phyloP scores from a whole-genome alignment of 1,140 invertebrate genomes.

The Aleiodes sp. region DNA sequence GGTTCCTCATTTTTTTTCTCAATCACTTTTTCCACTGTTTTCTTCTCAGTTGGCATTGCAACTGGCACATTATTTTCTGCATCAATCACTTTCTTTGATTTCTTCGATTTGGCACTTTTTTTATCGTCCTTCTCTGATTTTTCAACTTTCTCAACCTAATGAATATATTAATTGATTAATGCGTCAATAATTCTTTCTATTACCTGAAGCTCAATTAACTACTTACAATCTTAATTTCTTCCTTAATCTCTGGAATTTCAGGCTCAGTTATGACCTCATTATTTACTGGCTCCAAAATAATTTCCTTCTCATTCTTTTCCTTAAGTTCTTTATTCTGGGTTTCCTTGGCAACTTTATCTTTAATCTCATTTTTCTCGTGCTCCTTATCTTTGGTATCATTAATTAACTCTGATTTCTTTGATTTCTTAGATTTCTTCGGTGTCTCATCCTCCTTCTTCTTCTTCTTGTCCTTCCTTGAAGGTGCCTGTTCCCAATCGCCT shows the following conservation, averaged over 20 bases:
- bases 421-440: constrained; percentile 65
- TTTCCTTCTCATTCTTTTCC: constrained; percentile 61
- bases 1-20: constrained; percentile 65
- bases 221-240: constrained; percentile 51
- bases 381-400: constrained; percentile 59
- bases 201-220: background rate
- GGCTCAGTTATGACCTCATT: constrained; percentile 47
- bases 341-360: constrained; percentile 67
- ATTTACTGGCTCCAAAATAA: constrained; percentile 55
- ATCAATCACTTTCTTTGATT: constrained; percentile 60
- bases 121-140: constrained; percentile 48
- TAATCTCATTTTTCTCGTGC: constrained; percentile 61
- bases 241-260: constrained; percentile 57
- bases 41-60: constrained; percentile 52
- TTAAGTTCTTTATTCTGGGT: constrained; percentile 66
- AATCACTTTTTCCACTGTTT: constrained; percentile 40
- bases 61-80: constrained; percentile 47
- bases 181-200: background rate
- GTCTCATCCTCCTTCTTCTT: constrained; percentile 69
- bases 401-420: constrained; percentile 57
- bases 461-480: constrained; percentile 74
- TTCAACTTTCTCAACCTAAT: constrained; percentile 44
- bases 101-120: constrained; percentile 57
- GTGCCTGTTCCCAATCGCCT: constrained; percentile 77
- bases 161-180: constrained; percentile 4